Evolutionary conservation across 2,888 invertebrate genomes (phyloP).

Genomic region (Eulithis prunata): DNA sequence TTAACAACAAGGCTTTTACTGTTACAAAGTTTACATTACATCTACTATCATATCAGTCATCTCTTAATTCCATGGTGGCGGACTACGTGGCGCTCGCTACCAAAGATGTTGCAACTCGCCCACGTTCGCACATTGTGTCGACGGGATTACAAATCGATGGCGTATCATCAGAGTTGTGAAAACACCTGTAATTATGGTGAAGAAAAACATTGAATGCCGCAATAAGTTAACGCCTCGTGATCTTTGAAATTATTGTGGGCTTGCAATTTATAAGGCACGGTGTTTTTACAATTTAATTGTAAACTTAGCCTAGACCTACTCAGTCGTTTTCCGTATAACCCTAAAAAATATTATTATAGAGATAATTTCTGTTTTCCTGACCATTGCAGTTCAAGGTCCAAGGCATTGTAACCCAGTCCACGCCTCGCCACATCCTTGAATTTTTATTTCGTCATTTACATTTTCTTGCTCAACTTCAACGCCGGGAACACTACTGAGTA

Average conservation of each 20-base stretch:
- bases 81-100: not conserved
- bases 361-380: no score
- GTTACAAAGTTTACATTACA: no score
- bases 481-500: no score
- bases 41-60: not conserved
- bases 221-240: slow-evolving; percentile 18
- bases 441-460: no score
- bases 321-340: no score
- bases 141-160: slow-evolving; percentile 40
- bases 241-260: slow-evolving; percentile 14
- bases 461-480: no score
- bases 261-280: not conserved
- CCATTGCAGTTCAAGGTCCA: no score
- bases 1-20: no score
- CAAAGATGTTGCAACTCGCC: slow-evolving; percentile 36
- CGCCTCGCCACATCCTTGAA: no score
- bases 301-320: not conserved
- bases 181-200: slow-evolving; percentile 44
- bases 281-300: not conserved
- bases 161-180: slow-evolving; percentile 43
- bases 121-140: slow-evolving; percentile 29
- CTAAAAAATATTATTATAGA: no score
- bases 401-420: no score
- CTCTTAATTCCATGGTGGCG: slow-evolving; percentile 1
- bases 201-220: slow-evolving; percentile 27